Base-by-base conservation (phyloP, 2,888 invertebrate genomes). In the Tanypteryx hageni region DNA sequence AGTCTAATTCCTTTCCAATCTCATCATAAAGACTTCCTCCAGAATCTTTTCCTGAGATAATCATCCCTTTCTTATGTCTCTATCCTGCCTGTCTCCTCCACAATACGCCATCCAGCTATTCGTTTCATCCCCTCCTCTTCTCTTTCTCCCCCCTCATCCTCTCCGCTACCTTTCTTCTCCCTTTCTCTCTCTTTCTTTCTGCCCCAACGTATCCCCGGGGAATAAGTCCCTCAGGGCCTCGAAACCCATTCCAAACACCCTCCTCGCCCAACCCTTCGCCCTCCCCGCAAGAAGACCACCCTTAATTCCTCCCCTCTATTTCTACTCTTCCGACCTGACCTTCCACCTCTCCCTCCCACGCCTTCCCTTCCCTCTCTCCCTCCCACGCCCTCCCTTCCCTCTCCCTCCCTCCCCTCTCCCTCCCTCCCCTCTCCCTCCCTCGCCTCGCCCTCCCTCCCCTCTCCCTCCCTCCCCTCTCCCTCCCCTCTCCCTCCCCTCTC, bases 1-100 rank as follows among this genome's bases (percentile, higher is more conserved):
- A 22, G 76, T 22, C 76, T 76, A 76, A 76, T 76, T 76, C 76
- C 76, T 76, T 76, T 76, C 22, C 76, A 76, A 76, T 76, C 76
- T 22, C 68, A n/a, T 68, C 13, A 8, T n/a, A n/a, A n/a, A 22
- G 76, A 76, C 76, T 76, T 76, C 76, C 76, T 76, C n/a, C 16
- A 13, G 18, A 18, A n/a, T 64, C 64, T n/a, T 68, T 22, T 76
- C 76, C 76, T 44, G 44, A 76, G 22, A 76, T 76, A 27, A 76
- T 76, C 76, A 76, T 76, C 27, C 76, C 76, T 22, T 27, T 76
- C 76, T 27, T 76, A 11, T 18, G 68, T 11, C 16, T 22, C 22
- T n/a, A 22, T 27, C 22, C 14, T 11, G 13, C 22, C 1, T 10
- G 18, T n/a, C 16, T 16, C 64, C 16, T 27, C 22, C 76, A 76